A percentile compares a stretch with the other conserved stretches of the same genome.
phyloP scores from a whole-genome alignment of 1,140 invertebrate genomes.

The Nymphalis io region DNA sequence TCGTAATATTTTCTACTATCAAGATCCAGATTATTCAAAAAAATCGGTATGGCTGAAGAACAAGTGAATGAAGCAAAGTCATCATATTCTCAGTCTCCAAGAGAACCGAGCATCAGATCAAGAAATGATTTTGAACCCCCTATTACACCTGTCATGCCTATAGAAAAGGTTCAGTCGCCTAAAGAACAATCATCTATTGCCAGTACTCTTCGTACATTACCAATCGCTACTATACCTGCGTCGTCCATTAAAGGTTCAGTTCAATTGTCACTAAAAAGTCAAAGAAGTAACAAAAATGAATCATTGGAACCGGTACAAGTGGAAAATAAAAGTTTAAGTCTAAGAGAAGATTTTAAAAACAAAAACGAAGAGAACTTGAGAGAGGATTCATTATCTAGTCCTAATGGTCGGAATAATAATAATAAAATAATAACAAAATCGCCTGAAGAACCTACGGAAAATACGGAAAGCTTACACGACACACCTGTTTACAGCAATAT shows the following conservation, averaged over 20 bases:
- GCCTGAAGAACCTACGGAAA: not conserved
- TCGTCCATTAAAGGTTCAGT: constrained; percentile 37
- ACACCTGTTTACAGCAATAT: constrained; percentile 55
- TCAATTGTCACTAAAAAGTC: constrained; percentile 35
- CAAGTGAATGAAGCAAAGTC: constrained; percentile 23
- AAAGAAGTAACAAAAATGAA: constrained; percentile 30
- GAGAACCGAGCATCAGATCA: constrained; percentile 15
- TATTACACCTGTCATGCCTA: not conserved
- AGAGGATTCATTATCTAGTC: not conserved
- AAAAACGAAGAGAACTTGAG: not conserved
- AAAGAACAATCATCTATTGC: constrained; percentile 24
- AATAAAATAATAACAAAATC: constrained; percentile 1
- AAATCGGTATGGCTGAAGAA: constrained; percentile 40
- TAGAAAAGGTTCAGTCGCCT: constrained; percentile 8
- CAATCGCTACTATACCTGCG: constrained; percentile 7
- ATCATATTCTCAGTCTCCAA: constrained; percentile 24
- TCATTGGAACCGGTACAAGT: constrained; percentile 3
- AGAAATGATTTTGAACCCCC: constrained; percentile 2
- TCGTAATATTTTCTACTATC: constrained; percentile 12
- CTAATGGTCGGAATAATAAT: not conserved
- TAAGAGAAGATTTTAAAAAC: not conserved
- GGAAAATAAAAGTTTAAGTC: constrained; percentile 22
- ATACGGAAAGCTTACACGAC: constrained; percentile 32
- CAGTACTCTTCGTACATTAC: constrained; percentile 14
- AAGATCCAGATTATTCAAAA: constrained; percentile 20